Conservation (phyloP, 2,888 invertebrate species). For the Heliconius hortense region DNA sequence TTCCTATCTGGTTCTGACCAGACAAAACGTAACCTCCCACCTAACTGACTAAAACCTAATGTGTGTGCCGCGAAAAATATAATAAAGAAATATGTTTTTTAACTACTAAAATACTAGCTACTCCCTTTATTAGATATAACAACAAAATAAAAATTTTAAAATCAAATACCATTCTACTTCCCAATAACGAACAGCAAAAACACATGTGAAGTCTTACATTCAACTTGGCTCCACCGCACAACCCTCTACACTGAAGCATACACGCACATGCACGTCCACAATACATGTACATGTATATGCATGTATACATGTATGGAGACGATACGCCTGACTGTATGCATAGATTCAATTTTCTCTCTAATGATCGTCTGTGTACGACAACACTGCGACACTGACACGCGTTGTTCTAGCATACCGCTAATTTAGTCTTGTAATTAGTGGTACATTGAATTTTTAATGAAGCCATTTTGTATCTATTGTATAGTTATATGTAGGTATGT, state of each 20-base stretch:
- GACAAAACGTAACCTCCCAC: too few species aligned
- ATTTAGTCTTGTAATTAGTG: slow-evolving; percentile 20
- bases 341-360: slow-evolving; percentile 17
- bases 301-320: background rate
- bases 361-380: slow-evolving; percentile 27
- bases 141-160: too few species aligned
- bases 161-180: background rate
- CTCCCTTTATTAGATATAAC: too few species aligned
- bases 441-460: slow-evolving; percentile 22
- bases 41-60: too few species aligned
- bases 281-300: background rate
- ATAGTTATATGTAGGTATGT: background rate
- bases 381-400: slow-evolving; percentile 26
- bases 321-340: slow-evolving; percentile 4
- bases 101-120: too few species aligned
- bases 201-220: background rate
- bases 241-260: slow-evolving; percentile 2
- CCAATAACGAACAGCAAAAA: background rate
- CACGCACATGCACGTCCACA: slow-evolving; percentile 1
- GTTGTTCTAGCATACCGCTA: slow-evolving; percentile 22
- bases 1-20: too few species aligned
- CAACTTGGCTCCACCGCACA: background rate
- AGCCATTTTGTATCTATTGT: background rate
- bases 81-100: too few species aligned
- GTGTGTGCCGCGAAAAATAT: too few species aligned